phyloP scores from a whole-genome alignment of 2,113 vertebrate genomes.

The Lutjanus erythropterus region DNA sequence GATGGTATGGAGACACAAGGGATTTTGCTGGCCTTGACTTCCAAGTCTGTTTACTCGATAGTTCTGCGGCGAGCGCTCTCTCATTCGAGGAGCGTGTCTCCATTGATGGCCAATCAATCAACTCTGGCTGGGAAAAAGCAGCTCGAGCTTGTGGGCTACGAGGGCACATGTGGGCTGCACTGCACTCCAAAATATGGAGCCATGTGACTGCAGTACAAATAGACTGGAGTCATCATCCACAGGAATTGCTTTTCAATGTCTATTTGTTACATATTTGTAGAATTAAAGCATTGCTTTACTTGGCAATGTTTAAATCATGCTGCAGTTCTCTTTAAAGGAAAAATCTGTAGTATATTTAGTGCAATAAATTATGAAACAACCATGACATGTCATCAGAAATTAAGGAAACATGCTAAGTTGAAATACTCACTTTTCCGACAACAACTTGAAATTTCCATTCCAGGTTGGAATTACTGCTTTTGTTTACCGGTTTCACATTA shows the following conservation, averaged over 20 bases:
- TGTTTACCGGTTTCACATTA: too few species aligned
- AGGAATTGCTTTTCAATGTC: conserved; percentile 18
- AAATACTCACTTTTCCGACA: too few species aligned
- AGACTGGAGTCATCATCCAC: conserved; percentile 34
- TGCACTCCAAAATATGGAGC: conserved; percentile 60
- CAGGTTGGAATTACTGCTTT: too few species aligned
- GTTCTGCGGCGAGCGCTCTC: conserved; percentile 68
- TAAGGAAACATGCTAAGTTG: too few species aligned
- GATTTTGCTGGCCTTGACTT: conserved; percentile 85
- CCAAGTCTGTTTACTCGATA: conserved; percentile 81
- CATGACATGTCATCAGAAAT: too few species aligned
- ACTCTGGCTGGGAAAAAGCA: conserved; percentile 66
- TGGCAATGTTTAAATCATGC: conserved; percentile 2
- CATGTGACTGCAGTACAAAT: conserved; percentile 56
- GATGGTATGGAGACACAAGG: conserved; percentile 83
- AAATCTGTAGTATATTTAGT: too few species aligned
- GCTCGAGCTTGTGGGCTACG: conserved; percentile 53
- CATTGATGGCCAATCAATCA: conserved; percentile 83
- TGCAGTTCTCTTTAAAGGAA: not conserved
- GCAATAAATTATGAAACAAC: too few species aligned
- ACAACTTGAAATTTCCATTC: too few species aligned
- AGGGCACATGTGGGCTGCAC: conserved; percentile 61
- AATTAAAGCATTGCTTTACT: conserved; percentile 15
- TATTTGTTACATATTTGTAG: not conserved
- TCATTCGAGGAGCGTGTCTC: conserved; percentile 76